Evolutionary conservation across 2,113 vertebrate genomes (phyloP).

Genomic region (Salvelinus namaycush): DNA sequence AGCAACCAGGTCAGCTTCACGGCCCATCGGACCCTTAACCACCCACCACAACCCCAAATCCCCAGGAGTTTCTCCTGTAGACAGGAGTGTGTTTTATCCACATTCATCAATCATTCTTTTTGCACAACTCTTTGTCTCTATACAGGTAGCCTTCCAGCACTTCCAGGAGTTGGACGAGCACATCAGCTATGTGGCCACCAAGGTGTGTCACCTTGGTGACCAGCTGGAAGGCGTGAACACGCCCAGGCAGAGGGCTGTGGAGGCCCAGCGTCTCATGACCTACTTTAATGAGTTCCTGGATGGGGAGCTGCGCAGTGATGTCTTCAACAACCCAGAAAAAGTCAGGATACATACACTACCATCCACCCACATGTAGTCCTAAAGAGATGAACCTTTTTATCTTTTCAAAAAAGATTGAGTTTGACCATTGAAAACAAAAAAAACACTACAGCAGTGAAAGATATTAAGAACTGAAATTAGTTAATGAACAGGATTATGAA

Average conservation of each 20-base stretch:
- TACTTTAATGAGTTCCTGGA: conserved; percentile 99
- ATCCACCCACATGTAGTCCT: not conserved
- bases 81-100: not conserved
- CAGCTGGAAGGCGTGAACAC: conserved; percentile 98
- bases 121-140: not conserved
- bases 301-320: conserved; percentile 96
- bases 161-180: conserved; percentile 98
- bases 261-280: conserved; percentile 98
- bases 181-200: conserved; percentile 98
- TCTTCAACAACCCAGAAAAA: conserved; percentile 98
- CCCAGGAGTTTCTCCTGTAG: not conserved
- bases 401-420: not conserved
- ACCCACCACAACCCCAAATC: not conserved
- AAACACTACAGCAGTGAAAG: not conserved
- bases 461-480: not conserved
- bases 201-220: conserved; percentile 98
- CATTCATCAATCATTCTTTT: not conserved
- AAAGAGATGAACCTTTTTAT: not conserved
- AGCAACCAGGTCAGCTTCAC: conserved; percentile 89
- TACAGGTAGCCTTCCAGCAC: conserved; percentile 96
- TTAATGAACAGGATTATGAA: conserved; percentile 61
- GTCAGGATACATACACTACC: conserved; percentile 66
- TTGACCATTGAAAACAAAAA: conserved; percentile 36
- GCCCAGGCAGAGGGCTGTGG: conserved; percentile 94
- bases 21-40: not conserved